Evolutionary conservation across 1,140 invertebrate species (phyloP), one percentile per base, ranked within the genome.

Genomic region (Bombus sibiricus): DNA sequence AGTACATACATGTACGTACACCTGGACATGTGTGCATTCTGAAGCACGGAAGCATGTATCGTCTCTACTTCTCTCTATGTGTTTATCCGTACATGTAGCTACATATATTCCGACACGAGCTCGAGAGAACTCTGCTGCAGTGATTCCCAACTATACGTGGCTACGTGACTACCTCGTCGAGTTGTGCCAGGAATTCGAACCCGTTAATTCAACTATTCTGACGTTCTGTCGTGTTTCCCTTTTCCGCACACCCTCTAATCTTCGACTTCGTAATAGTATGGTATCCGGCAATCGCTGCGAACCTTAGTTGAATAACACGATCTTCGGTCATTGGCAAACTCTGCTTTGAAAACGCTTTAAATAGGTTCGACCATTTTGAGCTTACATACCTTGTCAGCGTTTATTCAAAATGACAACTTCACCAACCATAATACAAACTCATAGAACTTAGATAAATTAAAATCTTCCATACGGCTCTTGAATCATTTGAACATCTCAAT

Each of bases 71-170:
- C 64, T 74, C 39, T 78, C 47, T 34, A 34, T 74, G 41, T 82
- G 81, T 82, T 75, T 75, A 64, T 74, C 72, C 41, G 43, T 74
- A 39, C 80, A 82, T 64, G 78, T 69, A 47, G 64, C 59, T 62
- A 74, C 71, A 47, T 82, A 75, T 82, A 82, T 82, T 57, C 81
- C 25, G 59, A 75, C 81, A 47, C 71, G 81, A 74, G 71, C 80
- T 73, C 71, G 80, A 82, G 81, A 74, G 53, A 43, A 73, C 69
- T 74, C 69, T 28, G 37, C n/a, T 28, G 80, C 80, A 81, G 80
- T 73, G 80, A 81, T 81, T 81, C 80, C 64, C 81, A 75, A 82
- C 81, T 12, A 18, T 59, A 62, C 69, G 32, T 64, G 64, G 6
- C 6, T 34, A 47, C 34, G 32, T 43, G 41, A 28, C 57, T 62